Conservation (phyloP, 2,888 invertebrate genomes). For the Eupithecia vulgata region DNA sequence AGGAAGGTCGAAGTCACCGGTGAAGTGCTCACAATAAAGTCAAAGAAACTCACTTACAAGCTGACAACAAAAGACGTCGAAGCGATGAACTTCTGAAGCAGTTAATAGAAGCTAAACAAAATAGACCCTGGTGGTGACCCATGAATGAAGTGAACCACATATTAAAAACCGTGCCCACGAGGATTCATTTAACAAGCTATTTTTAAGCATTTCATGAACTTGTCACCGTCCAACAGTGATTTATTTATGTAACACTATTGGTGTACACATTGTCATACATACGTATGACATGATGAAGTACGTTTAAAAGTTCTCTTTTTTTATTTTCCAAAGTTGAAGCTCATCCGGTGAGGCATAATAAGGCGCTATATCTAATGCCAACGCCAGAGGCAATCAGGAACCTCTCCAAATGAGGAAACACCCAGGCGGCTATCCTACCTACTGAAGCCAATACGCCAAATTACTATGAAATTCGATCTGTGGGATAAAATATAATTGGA, state of each 20-base stretch:
- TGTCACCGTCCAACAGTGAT: constrained; percentile 49
- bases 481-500: no score
- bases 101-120: constrained; percentile 74
- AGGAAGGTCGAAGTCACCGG: constrained; percentile 44
- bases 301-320: no score
- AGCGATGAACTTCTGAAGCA: constrained; percentile 81
- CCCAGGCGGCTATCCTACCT: no score
- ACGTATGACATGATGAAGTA: no score
- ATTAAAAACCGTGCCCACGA: constrained; percentile 63
- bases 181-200: constrained; percentile 58
- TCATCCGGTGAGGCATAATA: no score
- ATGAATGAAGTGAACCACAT: constrained; percentile 68
- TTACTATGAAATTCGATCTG: no score
- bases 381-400: background rate
- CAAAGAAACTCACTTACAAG: constrained; percentile 61
- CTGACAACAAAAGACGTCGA: constrained; percentile 65
- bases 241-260: background rate
- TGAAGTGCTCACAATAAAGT: constrained; percentile 58
- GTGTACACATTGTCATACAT: no score
- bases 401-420: background rate
- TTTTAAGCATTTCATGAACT: constrained; percentile 52
- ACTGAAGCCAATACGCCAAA: no score
- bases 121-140: constrained; percentile 64
- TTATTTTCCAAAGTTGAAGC: no score
- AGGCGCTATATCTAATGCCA: background rate